Percentiles rank a stretch among this genome's conserved stretches.
These are phyloP conservation scores for Clarias macrocephalus DNA, from an alignment of 2,113 vertebrate species.

Conservation along the genomic window DNA sequence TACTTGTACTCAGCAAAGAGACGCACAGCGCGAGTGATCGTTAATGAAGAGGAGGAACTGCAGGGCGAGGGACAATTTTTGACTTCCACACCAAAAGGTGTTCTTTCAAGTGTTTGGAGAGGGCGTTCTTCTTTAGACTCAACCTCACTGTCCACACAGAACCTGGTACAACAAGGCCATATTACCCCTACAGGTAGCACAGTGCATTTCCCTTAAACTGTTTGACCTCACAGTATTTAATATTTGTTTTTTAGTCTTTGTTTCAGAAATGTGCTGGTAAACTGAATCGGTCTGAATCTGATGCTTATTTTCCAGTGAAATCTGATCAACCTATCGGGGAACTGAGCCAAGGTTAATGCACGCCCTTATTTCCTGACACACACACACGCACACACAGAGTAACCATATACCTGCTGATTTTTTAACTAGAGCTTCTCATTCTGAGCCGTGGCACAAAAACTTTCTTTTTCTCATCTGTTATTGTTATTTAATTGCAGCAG, in stretches of 20 bases:
- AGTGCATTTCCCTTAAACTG: neutral
- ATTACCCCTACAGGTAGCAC: constrained; percentile 66
- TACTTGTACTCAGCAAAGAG: constrained; percentile 23
- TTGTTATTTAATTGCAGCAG: constrained; percentile 56
- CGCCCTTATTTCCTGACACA: neutral
- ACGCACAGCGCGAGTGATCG: constrained; percentile 46
- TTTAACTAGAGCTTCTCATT: constrained; percentile 5
- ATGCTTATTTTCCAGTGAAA: constrained; percentile 42
- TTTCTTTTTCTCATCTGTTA: neutral
- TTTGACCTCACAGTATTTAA: neutral
- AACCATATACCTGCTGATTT: constrained; percentile 14
- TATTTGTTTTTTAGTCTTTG: neutral
- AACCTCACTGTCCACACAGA: constrained; percentile 40
- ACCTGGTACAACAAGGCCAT: constrained; percentile 43
- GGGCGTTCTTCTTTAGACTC: constrained; percentile 42
- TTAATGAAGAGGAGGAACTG: constrained; percentile 50
- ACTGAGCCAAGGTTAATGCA: constrained; percentile 21
- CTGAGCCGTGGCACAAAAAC: neutral
- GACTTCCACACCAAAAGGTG: neutral
- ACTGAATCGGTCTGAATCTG: constrained; percentile 17
- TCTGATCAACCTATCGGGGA: constrained; percentile 25
- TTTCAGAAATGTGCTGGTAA: neutral
- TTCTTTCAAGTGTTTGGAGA: constrained; percentile 36
- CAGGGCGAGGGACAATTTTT: neutral
- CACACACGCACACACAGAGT: neutral